phyloP scores from a whole-genome alignment of 2,113 vertebrate genomes.

The Atlantisia rogersi region DNA sequence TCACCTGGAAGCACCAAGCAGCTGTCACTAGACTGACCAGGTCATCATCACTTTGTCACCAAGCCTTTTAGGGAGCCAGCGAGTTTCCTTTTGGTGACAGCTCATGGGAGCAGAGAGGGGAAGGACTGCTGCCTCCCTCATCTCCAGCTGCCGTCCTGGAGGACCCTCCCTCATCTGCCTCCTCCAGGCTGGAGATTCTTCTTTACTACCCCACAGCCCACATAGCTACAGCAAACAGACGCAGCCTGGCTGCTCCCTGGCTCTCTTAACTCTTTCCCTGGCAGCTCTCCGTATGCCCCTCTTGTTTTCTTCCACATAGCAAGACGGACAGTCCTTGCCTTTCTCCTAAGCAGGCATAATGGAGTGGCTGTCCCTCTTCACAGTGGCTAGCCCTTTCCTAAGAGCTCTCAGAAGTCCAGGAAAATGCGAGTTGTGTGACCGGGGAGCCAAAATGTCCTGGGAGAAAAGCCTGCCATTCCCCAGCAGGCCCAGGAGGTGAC shows the following conservation, averaged over 20 bases:
- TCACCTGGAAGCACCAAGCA: not conserved
- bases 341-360: not conserved
- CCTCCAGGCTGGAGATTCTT: slow-evolving; percentile 3
- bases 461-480: not conserved
- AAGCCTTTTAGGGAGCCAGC: not conserved
- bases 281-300: not conserved
- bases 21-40: not conserved
- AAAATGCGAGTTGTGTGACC: not conserved
- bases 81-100: not conserved
- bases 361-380: not conserved
- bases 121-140: not conserved
- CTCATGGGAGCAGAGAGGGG: not conserved
- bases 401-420: not conserved
- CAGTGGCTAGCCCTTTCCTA: not conserved
- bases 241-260: not conserved
- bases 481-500: not conserved
- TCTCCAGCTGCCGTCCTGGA: not conserved
- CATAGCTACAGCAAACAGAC: slow-evolving; percentile 26
- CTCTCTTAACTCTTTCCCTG: slow-evolving; percentile 13
- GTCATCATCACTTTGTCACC: accelerated
- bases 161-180: not conserved
- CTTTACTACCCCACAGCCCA: not conserved
- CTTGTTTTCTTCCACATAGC: not conserved
- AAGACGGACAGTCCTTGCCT: not conserved
- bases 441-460: not conserved